Percentiles rank a stretch among this genome's conserved stretches.
phyloP scores from a whole-genome alignment of 2,797 vertebrate genomes.

The Phataginus tetradactyla region DNA sequence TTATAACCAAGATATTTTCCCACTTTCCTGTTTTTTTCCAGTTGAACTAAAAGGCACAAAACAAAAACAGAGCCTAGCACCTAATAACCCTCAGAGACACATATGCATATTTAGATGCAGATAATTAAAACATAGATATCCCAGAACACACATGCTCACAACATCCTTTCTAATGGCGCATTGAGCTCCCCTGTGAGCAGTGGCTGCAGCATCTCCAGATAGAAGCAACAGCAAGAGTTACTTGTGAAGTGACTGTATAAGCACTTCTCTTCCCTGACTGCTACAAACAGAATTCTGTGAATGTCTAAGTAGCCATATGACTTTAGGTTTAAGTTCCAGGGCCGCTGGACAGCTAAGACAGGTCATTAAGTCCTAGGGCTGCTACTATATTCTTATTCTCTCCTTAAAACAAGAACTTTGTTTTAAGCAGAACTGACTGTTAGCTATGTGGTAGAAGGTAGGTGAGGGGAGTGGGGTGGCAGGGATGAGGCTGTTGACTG shows the following conservation, averaged over 20 bases:
- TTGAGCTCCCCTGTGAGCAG: background rate
- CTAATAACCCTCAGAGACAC: background rate
- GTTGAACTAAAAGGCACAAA: background rate
- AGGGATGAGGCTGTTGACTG: background rate
- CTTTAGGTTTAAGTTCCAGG: background rate
- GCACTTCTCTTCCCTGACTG: background rate
- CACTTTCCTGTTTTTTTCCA: background rate
- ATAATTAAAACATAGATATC: background rate
- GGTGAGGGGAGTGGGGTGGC: too few relatives aligned
- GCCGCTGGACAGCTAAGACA: background rate
- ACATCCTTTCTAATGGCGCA: background rate
- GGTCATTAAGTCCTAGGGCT: background rate
- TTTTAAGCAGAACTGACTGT: background rate
- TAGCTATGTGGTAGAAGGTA: background rate
- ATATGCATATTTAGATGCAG: background rate
- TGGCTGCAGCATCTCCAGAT: background rate
- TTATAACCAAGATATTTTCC: background rate
- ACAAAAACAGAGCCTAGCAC: background rate
- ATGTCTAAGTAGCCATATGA: background rate
- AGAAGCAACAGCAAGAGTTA: background rate
- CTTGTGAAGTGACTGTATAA: background rate
- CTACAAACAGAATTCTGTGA: background rate
- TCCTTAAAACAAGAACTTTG: background rate
- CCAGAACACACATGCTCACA: background rate
- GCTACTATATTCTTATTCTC: background rate